Conservation (phyloP, 1,140 invertebrate species). For the Pseudomyrmex gracilis region DNA sequence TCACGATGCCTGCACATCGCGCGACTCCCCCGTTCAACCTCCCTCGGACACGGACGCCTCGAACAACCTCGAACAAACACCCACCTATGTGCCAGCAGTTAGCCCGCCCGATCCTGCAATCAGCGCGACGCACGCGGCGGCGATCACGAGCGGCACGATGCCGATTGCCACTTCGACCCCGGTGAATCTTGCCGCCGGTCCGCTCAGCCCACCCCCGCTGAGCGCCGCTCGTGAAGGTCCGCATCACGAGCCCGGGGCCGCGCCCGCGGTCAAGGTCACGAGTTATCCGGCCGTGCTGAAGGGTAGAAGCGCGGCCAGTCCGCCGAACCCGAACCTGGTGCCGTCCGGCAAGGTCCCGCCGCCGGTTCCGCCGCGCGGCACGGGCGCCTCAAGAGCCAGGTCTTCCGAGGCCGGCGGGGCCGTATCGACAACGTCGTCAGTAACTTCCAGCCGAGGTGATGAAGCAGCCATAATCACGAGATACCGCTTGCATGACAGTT, state of each 20-base stretch:
- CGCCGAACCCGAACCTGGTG: constrained; percentile 81
- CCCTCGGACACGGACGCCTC: not conserved
- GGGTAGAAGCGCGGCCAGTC: constrained; percentile 86
- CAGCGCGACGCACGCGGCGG: constrained; percentile 59
- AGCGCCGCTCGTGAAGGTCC: constrained; percentile 77
- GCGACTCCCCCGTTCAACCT: constrained; percentile 34
- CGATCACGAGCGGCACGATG: constrained; percentile 60
- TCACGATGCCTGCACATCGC: constrained; percentile 56
- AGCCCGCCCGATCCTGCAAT: constrained; percentile 61
- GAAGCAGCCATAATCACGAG: constrained; percentile 74
- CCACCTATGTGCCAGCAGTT: constrained; percentile 48
- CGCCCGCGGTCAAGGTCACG: constrained; percentile 81
- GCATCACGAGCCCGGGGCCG: constrained; percentile 70
- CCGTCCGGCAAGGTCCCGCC: constrained; percentile 89
- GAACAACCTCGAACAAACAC: constrained; percentile 51
- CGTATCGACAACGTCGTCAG: constrained; percentile 70
- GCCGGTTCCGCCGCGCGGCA: constrained; percentile 92
- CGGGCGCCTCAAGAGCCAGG: constrained; percentile 68
- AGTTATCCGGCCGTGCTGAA: constrained; percentile 91
- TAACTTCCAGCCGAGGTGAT: constrained; percentile 82
- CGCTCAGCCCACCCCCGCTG: constrained; percentile 87
- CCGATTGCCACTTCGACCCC: constrained; percentile 81
- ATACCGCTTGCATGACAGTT: constrained; percentile 78
- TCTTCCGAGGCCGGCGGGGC: constrained; percentile 65
- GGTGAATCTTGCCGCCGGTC: constrained; percentile 79